phyloP scores from a whole-genome alignment of 2,888 invertebrate genomes.

The Oithona nana region DNA sequence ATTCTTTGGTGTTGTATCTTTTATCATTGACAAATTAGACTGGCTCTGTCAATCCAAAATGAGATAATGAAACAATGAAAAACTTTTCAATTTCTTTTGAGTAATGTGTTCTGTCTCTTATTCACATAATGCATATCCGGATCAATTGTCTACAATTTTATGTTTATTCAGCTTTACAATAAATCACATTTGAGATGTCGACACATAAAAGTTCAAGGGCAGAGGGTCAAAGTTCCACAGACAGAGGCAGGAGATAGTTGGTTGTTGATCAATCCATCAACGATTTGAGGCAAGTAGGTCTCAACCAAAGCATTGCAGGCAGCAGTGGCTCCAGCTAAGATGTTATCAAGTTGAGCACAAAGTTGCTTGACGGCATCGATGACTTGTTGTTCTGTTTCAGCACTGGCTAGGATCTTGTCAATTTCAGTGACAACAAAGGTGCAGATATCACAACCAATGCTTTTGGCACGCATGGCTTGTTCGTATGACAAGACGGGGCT shows the following conservation, averaged over 20 bases:
- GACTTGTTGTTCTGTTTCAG: neutral
- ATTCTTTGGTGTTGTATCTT: too few species aligned
- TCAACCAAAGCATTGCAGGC: slow-evolving; percentile 1
- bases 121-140: too few species aligned
- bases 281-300: neutral
- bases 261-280: neutral
- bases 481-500: neutral
- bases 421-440: neutral
- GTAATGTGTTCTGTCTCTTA: too few species aligned
- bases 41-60: too few species aligned
- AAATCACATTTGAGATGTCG: too few species aligned
- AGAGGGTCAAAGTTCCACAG: neutral
- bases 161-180: too few species aligned
- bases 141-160: too few species aligned
- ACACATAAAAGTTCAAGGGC: too few species aligned
- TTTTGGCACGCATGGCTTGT: neutral
- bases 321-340: neutral
- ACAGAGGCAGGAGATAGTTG: neutral
- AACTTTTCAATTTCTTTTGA: too few species aligned
- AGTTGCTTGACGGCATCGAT: neutral
- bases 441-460: neutral
- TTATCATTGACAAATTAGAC: too few species aligned
- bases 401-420: neutral
- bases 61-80: too few species aligned
- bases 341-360: neutral